Conservation (phyloP, 2,113 vertebrate genomes). For the Delphinapterus leucas region DNA sequence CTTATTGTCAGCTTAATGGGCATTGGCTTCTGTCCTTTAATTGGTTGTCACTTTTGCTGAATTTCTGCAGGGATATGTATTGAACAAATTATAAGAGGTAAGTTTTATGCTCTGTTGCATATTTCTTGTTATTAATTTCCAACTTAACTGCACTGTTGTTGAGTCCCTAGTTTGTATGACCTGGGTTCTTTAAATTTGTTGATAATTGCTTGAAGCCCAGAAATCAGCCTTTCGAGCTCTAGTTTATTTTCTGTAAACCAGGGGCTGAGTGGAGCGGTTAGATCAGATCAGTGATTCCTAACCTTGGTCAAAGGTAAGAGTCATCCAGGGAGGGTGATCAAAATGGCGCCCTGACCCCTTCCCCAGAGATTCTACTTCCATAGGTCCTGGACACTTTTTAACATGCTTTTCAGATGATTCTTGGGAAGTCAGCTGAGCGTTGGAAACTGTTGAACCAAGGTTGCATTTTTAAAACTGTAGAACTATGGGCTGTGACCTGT, state of each 20-base stretch:
- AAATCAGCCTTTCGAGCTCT: neutral
- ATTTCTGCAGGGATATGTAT: neutral
- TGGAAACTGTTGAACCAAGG: neutral
- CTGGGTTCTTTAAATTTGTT: neutral
- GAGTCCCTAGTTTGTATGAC: neutral
- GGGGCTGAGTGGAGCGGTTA: neutral
- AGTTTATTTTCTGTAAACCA: neutral
- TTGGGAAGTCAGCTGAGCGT: neutral
- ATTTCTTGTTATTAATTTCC: neutral
- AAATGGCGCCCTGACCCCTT: neutral
- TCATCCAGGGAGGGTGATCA: neutral
- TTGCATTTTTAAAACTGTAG: neutral
- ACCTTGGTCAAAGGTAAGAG: neutral
- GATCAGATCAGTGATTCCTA: neutral
- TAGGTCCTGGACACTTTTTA: neutral
- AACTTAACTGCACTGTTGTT: neutral
- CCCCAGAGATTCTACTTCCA: neutral
- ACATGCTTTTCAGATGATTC: neutral
- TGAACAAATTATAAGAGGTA: neutral
- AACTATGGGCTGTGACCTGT: neutral
- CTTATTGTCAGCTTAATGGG: conserved; percentile 47
- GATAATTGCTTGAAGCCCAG: neutral
- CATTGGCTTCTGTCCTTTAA: conserved; percentile 37
- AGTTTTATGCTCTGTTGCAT: neutral
- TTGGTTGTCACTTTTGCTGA: neutral